Evolutionary conservation across 1,140 invertebrate genomes (phyloP), one percentile per base, ranked within the genome.

Genomic region (Eulimnadia texana): DNA sequence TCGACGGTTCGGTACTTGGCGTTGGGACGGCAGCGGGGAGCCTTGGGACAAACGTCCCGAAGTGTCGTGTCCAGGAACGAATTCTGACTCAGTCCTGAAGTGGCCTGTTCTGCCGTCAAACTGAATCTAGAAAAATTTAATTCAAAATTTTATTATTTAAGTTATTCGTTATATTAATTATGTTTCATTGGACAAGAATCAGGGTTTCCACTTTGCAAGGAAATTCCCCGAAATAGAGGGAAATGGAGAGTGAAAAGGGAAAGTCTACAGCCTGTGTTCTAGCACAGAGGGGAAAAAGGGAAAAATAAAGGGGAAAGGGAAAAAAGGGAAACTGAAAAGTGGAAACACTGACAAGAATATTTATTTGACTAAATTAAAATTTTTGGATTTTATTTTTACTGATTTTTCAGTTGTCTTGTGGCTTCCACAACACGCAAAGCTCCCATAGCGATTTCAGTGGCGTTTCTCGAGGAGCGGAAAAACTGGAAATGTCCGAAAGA

Each of bases 1-100:
- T 93, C 89, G 55, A 84, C 80, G 1, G 81, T 80, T 22, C 90
- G 77, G 68, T 90, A 92, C 58, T 78, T 77, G 25, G 9, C 23
- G 27, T 24, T 24, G 25, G 33, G 50, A 0, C 50, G 13, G 20
- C 60, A 61, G n/a, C 16, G 10, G 16, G 60, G 60, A 16, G 2
- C 27, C 16, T n/a, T 24, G 16, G 58, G 56, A 58, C 56, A 58
- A 29, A 25, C 20, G 1, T 29, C 25, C n/a, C 28, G 23, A 24
- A 58, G 28, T 23, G 13, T 19, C 19, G 56, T 58, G 20, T 58
- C 56, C 19, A 24, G 20, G 2, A 58, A n/a, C 1, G 24, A 24
- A 3, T 23, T 23, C 27, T 29, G 56, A 2, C 27, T 24, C 27
- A 58, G 20, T 23, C 56, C 56, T 13, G 27, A 28, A n/a, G 20